Evolutionary conservation across 2,113 vertebrate species (phyloP).

Genomic region (Choloepus hoffmanni): DNA sequence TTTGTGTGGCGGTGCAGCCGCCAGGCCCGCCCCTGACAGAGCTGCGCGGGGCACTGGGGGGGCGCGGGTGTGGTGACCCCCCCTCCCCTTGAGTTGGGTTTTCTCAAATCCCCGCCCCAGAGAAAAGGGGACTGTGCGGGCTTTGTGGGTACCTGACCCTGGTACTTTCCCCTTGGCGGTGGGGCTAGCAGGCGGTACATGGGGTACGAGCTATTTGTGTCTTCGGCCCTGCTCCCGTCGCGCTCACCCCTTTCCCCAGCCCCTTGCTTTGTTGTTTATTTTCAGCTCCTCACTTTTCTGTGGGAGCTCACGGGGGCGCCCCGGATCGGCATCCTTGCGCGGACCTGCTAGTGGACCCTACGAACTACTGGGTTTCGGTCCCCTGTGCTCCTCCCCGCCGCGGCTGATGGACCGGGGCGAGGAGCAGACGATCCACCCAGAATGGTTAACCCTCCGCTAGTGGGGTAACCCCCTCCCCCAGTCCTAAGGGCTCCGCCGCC

Average conservation of each 20-base stretch:
- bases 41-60: background rate
- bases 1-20: background rate
- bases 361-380: background rate
- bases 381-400: background rate
- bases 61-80: no score
- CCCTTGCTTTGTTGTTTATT: conserved; percentile 30
- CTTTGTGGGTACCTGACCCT: background rate
- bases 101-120: background rate
- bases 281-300: background rate
- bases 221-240: background rate
- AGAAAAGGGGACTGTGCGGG: background rate
- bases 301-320: background rate
- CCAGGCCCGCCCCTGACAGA: background rate
- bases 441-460: background rate
- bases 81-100: background rate
- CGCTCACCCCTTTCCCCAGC: background rate
- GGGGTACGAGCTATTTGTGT: background rate
- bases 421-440: background rate
- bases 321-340: background rate
- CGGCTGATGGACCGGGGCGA: background rate
- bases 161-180: background rate
- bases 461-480: background rate
- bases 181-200: background rate
- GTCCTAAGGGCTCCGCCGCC: background rate
- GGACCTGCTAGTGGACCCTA: background rate